Evolutionary conservation across 2,888 invertebrate genomes (phyloP), one percentile per base, ranked within the genome.

Genomic region (Rhagonycha lutea): DNA sequence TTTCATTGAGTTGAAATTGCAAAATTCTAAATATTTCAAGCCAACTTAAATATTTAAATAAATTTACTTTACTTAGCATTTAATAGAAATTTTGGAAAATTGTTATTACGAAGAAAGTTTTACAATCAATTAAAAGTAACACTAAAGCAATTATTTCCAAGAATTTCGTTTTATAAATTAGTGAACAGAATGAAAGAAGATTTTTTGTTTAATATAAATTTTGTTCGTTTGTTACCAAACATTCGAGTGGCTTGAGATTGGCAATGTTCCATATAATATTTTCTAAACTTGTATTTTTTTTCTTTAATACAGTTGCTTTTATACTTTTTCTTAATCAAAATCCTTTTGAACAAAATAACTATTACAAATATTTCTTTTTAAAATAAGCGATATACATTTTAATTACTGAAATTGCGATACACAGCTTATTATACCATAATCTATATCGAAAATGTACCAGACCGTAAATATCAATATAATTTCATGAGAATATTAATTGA

Each of bases 201-300:
- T 65, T 18, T 65, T 65, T 65, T 65, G 23, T 24, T 65, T 24
- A 65, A 65, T 65, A 65, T 65, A 65, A 65, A 65, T 65, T 65
- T 65, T 65, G 63, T 65, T 65, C 63, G 26, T 65, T 72, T 67
- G 72, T 72, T 72, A 60, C 62, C 63, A 12, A 71, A 76, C 70
- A 73, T 73, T 73, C 73, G 26, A 76, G 61, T 61, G 69, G 71
- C 60, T 61, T 14, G 68, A 68, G 70, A 73, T 73, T 76, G 76
- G 76, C 76, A 76, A 32, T 26, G 68, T 70, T 76, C 76, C 76
- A 76, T 68, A 32, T 76, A 47, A 68, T 70, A 70, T 73, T 73
- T 76, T 68, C 68, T 26, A 60, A 67, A 70, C 67, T 70, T 60
- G 47, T 67, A 29, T 76, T 73, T 68, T 61, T 76, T 47, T 70